Evolutionary conservation across 2,113 vertebrate genomes (phyloP).

Genomic region (Crotalus viridis): DNA sequence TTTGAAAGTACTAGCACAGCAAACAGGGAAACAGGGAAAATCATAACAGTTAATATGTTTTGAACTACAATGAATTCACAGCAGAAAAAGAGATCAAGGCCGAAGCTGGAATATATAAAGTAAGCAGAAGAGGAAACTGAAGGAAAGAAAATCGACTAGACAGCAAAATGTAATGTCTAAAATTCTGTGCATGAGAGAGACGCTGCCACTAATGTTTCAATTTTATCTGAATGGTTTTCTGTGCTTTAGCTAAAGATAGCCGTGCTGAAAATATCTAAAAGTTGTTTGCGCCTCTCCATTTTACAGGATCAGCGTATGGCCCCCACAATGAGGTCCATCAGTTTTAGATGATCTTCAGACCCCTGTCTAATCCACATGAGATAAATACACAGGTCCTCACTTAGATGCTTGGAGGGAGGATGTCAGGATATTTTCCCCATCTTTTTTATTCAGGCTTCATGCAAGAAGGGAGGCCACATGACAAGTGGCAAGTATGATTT

Average conservation of each 20-base stretch:
- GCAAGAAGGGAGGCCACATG: neutral
- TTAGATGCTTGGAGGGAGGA: neutral
- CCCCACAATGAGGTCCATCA: neutral
- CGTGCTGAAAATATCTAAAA: neutral
- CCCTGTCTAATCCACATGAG: neutral
- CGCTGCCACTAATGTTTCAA: neutral
- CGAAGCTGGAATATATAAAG: neutral
- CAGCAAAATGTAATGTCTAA: neutral
- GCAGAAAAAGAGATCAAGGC: neutral
- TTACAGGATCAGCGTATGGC: neutral
- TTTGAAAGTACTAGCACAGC: neutral
- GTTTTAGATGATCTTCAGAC: neutral
- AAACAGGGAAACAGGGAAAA: neutral
- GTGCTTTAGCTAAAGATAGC: neutral
- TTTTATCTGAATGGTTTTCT: neutral
- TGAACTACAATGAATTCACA: neutral
- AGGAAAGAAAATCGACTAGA: neutral
- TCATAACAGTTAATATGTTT: neutral
- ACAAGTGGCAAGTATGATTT: neutral
- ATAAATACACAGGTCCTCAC: neutral
- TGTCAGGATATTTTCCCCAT: neutral
- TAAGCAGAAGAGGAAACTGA: neutral
- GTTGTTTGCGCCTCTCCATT: neutral
- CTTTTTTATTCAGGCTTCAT: neutral
- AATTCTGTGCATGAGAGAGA: neutral